These are phyloP conservation scores for Uria aalge DNA, from an alignment of 2,113 vertebrate species.

Conservation along the genomic window DNA sequence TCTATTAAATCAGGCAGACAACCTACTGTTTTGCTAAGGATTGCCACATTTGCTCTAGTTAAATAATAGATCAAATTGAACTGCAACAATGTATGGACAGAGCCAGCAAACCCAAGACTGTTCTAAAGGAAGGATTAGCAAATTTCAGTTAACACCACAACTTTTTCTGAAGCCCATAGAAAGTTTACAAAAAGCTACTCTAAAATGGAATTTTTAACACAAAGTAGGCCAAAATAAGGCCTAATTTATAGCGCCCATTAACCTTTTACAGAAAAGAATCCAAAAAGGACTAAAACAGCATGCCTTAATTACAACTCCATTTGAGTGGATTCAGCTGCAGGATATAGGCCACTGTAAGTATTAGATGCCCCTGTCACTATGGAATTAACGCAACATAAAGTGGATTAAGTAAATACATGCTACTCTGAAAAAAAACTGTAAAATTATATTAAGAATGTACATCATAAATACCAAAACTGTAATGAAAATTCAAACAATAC, in stretches of 20 bases:
- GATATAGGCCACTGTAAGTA: neutral
- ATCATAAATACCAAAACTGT: neutral
- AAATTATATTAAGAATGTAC: neutral
- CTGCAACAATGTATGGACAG: neutral
- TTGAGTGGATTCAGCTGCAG: neutral
- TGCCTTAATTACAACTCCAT: neutral
- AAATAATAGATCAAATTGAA: neutral
- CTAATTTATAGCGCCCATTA: neutral
- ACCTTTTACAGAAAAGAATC: neutral
- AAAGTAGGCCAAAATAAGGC: neutral
- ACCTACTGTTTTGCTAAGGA: neutral
- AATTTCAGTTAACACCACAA: neutral
- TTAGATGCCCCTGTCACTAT: neutral
- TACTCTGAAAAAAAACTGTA: neutral
- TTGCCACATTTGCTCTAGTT: neutral
- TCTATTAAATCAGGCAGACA: neutral
- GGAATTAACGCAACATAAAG: neutral
- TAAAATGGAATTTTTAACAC: neutral
- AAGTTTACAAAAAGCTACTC: neutral
- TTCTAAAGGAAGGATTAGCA: neutral
- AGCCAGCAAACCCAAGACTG: neutral
- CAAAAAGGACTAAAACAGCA: neutral
- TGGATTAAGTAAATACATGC: neutral
- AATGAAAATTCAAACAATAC: neutral
- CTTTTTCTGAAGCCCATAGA: neutral